Base-by-base conservation (phyloP, 2,888 invertebrate species). In the Dolomedes plantarius region DNA sequence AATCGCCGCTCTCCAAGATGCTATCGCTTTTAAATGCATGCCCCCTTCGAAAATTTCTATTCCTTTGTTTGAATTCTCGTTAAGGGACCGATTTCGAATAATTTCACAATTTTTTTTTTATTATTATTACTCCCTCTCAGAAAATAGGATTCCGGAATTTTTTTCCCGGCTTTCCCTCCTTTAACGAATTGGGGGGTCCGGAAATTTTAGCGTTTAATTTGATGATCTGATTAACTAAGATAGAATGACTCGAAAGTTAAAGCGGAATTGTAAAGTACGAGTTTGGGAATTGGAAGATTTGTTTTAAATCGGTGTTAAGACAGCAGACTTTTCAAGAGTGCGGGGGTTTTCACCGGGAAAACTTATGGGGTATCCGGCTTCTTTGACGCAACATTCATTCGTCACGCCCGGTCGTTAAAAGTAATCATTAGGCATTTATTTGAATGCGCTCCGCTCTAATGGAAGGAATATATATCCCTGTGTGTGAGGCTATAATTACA, bases 201-300 rank as follows among this genome's bases (percentile, higher is more conserved):
- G 39, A 69, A 36, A 69, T 41, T 74, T 62, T 27, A 29, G 64
- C 62, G 62, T 74, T 74, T 74, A 74, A 41, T 82, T 75, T 75
- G 81, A 82, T 82, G 81, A 74, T 62, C 32, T 75, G 81, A 82
- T 82, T 82, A 82, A 75, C 68, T 75, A 69, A 75, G 69, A 69
- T 82, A 50, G 56, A 82, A 46, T 76, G 67, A 67, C 36, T 67
- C 67, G 32, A 67, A 32, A 32, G 67, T 36, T 67, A 32, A 56
- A 56, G 56, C 73, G 73, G 36, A 27, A 29, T 72, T 50, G 16
- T 41, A n/a, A 64, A 74, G 32, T 39, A 28, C 39, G 28, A 76
- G 16, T 67, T 67, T 31, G 67, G 67, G 67, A 67, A 67, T 67
- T 67, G 36, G 67, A 67, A 36, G 56, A 56, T 56, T 56, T 56